Evolutionary conservation across 35 echinoderm and acorn worm species (phyloP), one percentile per base, ranked within the genome.

Genomic region (Apostichopus californicus): DNA sequence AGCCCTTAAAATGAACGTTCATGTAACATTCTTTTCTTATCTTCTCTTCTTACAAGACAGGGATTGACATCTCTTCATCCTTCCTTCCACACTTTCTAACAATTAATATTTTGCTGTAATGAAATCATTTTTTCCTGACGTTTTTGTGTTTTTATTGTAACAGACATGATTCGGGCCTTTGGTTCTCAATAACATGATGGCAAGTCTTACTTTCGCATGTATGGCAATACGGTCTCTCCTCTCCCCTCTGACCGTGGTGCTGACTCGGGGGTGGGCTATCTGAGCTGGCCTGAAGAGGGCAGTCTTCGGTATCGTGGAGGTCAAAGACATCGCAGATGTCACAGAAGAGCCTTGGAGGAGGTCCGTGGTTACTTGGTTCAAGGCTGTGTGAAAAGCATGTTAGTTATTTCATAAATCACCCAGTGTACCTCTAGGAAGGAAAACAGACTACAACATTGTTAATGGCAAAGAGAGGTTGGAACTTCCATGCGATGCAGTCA

Each of bases 311-410:
- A 52, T 98, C 97, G 66, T 98, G 97, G 57, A 98, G 93, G 91
- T 98, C 97, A 94, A 98, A 98, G 23, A 96, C 95, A 65, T 98
- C 97, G 66, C 97, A 98, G 90, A 98, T 98, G 81, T 98, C 97
- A 60, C 97, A 98, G 93, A 98, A 98, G 83, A 98, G 95, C 17
- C 97, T 72, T 8, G 97, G 97, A n/a, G 97, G 94, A 56, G 96
- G 96, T n/a, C 94, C 94, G 8, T 70, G 81, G 46, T 78, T 93
- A 90, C 81, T 90, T 34, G 90, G 65, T 23, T 93, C 96, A 63
- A 94, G 78, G 64, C 95, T 96, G 71, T 6, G 58, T 61, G 58
- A 61, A 61, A 61, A 61, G 7, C 7, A 61, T 12, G 7, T 28
- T 2, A 61, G 8, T 61, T 9, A 61, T 12, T 61, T 11, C 12